Conservation (phyloP, 2,113 vertebrate species). For the Dipodomys ordii region DNA sequence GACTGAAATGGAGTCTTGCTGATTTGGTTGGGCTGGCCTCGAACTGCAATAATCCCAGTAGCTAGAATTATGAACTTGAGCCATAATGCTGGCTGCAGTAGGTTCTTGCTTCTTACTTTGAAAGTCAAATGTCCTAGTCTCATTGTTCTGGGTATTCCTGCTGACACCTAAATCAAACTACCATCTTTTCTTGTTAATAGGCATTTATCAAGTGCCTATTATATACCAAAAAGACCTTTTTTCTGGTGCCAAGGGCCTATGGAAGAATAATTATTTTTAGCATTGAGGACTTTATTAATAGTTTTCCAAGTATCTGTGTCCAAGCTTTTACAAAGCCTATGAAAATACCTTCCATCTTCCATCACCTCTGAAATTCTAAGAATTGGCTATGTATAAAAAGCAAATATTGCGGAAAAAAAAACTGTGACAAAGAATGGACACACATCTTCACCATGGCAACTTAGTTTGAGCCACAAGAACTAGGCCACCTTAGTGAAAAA, state of each 20-base stretch:
- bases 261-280: not conserved
- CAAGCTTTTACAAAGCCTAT: slow-evolving; percentile 20
- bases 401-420: slow-evolving; percentile 27
- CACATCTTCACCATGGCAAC: not conserved
- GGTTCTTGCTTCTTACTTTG: not conserved
- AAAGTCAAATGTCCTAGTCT: not conserved
- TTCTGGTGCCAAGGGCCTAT: not conserved
- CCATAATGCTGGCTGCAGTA: not conserved
- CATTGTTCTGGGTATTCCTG: not conserved
- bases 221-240: not conserved
- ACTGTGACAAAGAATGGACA: slow-evolving; percentile 9
- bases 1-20: too few relatives aligned
- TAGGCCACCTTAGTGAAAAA: slow-evolving; percentile 5
- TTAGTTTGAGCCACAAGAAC: slow-evolving; percentile 11
- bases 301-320: slow-evolving; percentile 27
- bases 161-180: not conserved
- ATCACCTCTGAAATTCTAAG: slow-evolving; percentile 16
- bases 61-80: too few relatives aligned
- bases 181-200: not conserved
- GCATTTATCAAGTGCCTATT: not conserved
- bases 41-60: too few relatives aligned
- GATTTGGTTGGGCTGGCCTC: too few relatives aligned
- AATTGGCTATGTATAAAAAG: slow-evolving; percentile 4
- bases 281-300: not conserved
- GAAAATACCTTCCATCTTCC: not conserved